Percentiles rank a stretch among this genome's conserved stretches.
phyloP scores from a whole-genome alignment of 2,113 vertebrate genomes.

The Anhinga anhinga region DNA sequence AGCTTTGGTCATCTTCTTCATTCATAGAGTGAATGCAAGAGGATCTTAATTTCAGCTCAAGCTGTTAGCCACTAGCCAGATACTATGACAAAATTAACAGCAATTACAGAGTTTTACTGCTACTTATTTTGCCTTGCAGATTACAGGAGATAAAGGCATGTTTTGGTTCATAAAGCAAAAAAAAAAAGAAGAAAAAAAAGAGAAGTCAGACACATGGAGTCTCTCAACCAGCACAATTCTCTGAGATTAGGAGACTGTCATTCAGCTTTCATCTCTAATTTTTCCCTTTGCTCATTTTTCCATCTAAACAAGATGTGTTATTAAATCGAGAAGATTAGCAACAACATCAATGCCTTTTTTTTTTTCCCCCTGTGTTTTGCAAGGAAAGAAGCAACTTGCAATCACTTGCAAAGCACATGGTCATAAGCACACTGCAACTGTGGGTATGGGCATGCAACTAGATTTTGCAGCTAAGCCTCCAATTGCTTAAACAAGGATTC shows the following conservation, averaged over 20 bases:
- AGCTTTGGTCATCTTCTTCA: background rate
- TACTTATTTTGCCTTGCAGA: background rate
- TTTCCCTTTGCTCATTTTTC: constrained; percentile 64
- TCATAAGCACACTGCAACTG: background rate
- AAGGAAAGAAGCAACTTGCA: background rate
- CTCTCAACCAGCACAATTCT: constrained; percentile 13
- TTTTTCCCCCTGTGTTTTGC: background rate
- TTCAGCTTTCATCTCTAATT: constrained; percentile 65
- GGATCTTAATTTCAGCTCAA: background rate
- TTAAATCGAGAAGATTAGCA: constrained; percentile 28
- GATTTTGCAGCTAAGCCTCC: background rate
- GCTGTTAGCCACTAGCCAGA: background rate
- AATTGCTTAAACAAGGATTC: background rate
- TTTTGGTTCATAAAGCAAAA: background rate
- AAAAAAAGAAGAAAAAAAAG: background rate
- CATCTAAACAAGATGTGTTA: constrained; percentile 36
- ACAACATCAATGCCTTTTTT: background rate
- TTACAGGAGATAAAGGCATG: background rate
- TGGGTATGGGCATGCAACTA: accelerated
- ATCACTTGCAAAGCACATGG: background rate
- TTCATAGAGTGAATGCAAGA: background rate
- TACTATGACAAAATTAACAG: background rate
- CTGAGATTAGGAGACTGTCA: constrained; percentile 49
- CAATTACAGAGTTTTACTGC: background rate
- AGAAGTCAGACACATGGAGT: background rate